phyloP scores from a whole-genome alignment of 2,888 invertebrate genomes.

The Caenorhabditis auriculariae region DNA sequence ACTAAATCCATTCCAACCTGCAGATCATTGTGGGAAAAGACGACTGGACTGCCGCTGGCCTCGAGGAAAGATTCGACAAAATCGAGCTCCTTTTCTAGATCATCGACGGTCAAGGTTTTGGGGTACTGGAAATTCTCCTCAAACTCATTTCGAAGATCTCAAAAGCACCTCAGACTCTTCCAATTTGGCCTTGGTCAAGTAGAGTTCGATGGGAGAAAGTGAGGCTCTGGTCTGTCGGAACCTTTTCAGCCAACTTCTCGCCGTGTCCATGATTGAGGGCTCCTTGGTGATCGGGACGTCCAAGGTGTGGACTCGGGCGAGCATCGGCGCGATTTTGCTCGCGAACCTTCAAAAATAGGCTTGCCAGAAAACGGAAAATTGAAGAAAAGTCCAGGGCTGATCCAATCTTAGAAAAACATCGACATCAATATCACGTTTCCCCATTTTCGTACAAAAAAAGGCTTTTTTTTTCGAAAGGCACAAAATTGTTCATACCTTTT shows the following conservation, averaged over 20 bases:
- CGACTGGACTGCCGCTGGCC: conserved; percentile 71
- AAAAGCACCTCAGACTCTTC: conserved; percentile 26
- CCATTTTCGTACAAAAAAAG: background rate
- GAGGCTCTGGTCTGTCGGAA: conserved; percentile 28
- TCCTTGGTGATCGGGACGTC: conserved; percentile 87
- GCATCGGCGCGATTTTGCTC: conserved; percentile 81
- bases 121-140: conserved; percentile 34
- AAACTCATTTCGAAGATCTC: background rate
- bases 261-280: conserved; percentile 89
- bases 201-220: conserved; percentile 29
- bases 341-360: conserved; percentile 66
- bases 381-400: background rate
- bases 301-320: conserved; percentile 87
- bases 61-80: conserved; percentile 44
- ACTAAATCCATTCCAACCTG: too few species aligned
- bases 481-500: conserved; percentile 67
- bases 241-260: conserved; percentile 69
- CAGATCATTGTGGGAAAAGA: conserved; percentile 65
- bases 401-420: background rate
- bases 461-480: too few species aligned
- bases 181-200: conserved; percentile 32
- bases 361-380: background rate
- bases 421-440: background rate
- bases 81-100: conserved; percentile 42
- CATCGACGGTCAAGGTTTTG: conserved; percentile 28